These are phyloP conservation scores for Gymnoscelis rufifasciata DNA, from an alignment of 2,888 invertebrate species.

Conservation along the genomic window DNA sequence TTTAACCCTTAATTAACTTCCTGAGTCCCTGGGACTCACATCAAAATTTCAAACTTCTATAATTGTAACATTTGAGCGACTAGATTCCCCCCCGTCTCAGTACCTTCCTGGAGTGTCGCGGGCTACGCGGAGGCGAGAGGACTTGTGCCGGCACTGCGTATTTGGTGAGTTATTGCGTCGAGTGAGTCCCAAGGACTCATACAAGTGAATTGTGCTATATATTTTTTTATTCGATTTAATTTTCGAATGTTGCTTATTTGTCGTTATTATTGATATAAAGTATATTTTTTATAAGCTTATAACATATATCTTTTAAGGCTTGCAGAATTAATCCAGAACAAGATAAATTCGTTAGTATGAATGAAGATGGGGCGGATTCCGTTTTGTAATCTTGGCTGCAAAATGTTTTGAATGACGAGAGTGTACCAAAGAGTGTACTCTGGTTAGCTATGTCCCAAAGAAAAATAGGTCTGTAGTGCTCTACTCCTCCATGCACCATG, in stretches of 20 bases:
- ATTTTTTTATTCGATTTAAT: background rate
- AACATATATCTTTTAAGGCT: slow-evolving; percentile 1
- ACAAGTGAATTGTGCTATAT: background rate
- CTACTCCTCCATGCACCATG: slow-evolving; percentile 24
- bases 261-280: background rate
- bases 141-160: background rate
- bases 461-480: slow-evolving; percentile 22
- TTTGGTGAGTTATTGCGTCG: background rate
- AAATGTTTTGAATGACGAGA: background rate
- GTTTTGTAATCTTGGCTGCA: background rate
- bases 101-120: slow-evolving; percentile 1
- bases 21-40: background rate
- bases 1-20: slow-evolving; percentile 2
- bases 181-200: background rate
- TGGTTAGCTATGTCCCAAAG: slow-evolving; percentile 22
- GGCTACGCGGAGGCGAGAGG: background rate
- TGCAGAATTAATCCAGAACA: no score
- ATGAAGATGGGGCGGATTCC: background rate
- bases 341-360: background rate
- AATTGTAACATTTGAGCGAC: slow-evolving; percentile 1
- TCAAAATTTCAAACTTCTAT: slow-evolving; percentile 1
- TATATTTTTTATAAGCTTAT: background rate
- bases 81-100: slow-evolving; percentile 1
- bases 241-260: slow-evolving; percentile 1
- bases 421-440: slow-evolving; percentile 18